Evolutionary conservation across 2,797 vertebrate species (phyloP).

Genomic region (Chanos chanos): DNA sequence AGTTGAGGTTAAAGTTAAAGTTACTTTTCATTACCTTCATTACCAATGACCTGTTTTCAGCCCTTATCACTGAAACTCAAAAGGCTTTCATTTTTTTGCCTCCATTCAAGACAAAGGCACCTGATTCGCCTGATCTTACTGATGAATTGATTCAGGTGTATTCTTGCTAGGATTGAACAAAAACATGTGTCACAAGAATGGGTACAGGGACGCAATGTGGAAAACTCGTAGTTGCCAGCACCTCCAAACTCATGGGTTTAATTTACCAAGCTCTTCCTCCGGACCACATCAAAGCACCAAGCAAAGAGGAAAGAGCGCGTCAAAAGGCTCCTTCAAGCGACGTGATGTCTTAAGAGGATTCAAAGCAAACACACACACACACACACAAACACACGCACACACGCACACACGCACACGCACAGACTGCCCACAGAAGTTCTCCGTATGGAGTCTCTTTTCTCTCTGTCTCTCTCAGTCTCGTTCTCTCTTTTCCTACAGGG

Average conservation of each 20-base stretch:
- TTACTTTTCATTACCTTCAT: too few species aligned
- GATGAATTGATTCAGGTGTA: too few species aligned
- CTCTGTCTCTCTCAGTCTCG: slow-evolving; percentile 2
- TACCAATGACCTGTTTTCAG: too few species aligned
- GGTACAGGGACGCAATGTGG: background rate
- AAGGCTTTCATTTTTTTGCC: too few species aligned
- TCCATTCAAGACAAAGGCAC: too few species aligned
- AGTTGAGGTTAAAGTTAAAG: too few species aligned
- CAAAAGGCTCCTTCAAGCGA: slow-evolving; percentile 46
- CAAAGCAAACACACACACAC: slow-evolving; percentile 51
- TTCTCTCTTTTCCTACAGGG: slow-evolving; percentile 35
- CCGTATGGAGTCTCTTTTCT: slow-evolving; percentile 25
- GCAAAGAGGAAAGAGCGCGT: slow-evolving; percentile 38
- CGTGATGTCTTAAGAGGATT: slow-evolving; percentile 48
- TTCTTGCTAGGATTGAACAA: too few species aligned
- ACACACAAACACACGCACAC: too few species aligned
- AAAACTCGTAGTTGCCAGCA: slow-evolving; percentile 2
- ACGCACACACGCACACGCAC: background rate
- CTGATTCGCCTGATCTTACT: too few species aligned
- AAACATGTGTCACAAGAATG: too few species aligned
- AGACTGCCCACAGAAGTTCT: slow-evolving; percentile 39
- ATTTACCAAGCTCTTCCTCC: slow-evolving; percentile 34
- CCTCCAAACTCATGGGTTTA: slow-evolving; percentile 25
- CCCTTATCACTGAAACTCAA: too few species aligned
- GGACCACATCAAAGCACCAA: slow-evolving; percentile 46